Base-by-base conservation (phyloP, 2,113 vertebrate genomes). In the Haemorhous mexicanus region DNA sequence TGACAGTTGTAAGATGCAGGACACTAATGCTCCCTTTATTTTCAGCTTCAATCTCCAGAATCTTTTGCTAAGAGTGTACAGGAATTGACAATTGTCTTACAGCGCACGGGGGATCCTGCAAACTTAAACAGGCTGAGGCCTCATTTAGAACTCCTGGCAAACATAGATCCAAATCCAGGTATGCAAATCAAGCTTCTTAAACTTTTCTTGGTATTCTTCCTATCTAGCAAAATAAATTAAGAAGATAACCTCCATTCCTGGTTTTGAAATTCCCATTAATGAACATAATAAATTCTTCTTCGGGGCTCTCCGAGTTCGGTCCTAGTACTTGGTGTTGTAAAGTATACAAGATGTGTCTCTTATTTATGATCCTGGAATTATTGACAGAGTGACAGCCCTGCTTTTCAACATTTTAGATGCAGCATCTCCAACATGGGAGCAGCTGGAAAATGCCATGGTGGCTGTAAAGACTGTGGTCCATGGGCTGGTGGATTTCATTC, bases 11-110 rank as follows among this genome's bases (percentile, higher is more conserved):
- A 47, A 41, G 86, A 46, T 95, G 53, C 91, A 90, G 84, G 93
- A 85, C 30, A 20, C 47, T 94, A 82, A 90, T 4, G 12, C 74
- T 90, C 7, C 44, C 61, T 86, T 93, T 84, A 82, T 83, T 94
- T 95, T 81, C 96, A 99, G 99, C 97, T 99, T 77, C 99, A 99
- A 55, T 99, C 99, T 94, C 99, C 99, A 69, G 99, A 99, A 93
- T 99, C 99, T 24, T 99, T 99, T 98, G 99, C 99, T 80, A 99
- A 99, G 97, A 99, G 99, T 49, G 99, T 99, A 62, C 99, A 99
- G 97, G 99, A 99, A 92, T 95, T 99, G 97, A 99, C 99, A 13
- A 99, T 99, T 90, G 99, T 99, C 92, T 97, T 99, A 96, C 99
- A 99, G 97, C 98, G 99, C 96, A 99, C 99, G 0, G 99, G 99